These are phyloP conservation scores for Drosophila limbata DNA, from an alignment of 2,888 invertebrate species.

Conservation along the genomic window DNA sequence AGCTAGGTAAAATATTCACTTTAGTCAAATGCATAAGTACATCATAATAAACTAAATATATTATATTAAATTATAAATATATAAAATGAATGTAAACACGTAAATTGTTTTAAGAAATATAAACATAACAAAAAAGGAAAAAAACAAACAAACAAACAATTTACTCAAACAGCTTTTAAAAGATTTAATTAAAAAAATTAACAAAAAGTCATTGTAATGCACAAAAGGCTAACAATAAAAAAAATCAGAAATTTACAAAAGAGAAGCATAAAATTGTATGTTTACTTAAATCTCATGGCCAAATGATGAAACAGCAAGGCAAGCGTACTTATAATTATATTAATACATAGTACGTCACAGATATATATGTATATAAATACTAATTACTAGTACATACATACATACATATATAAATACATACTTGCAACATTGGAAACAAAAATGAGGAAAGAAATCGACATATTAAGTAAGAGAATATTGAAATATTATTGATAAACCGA, in stretches of 20 bases:
- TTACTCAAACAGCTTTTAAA: constrained; percentile 73
- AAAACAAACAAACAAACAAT: constrained; percentile 44
- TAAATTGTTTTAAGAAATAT: constrained; percentile 44
- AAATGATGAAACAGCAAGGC: constrained; percentile 63
- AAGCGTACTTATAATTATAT: constrained; percentile 67
- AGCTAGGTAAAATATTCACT: constrained; percentile 56
- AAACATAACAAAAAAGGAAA: constrained; percentile 26
- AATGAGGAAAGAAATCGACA: constrained; percentile 17
- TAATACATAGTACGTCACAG: constrained; percentile 43
- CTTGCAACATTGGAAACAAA: constrained; percentile 13
- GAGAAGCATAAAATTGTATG: constrained; percentile 42
- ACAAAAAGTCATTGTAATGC: constrained; percentile 35
- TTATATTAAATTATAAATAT: constrained; percentile 36
- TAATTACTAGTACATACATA: constrained; percentile 23
- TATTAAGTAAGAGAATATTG: constrained; percentile 11
- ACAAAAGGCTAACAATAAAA: constrained; percentile 33
- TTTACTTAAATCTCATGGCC: constrained; percentile 73
- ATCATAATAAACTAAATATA: constrained; percentile 21
- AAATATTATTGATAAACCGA: constrained; percentile 30
- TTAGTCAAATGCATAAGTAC: constrained; percentile 53
- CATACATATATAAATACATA: constrained; percentile 27
- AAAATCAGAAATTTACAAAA: constrained; percentile 26
- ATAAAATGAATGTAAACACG: constrained; percentile 47
- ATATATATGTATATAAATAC: constrained; percentile 33
- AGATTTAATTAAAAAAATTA: constrained; percentile 50